Percentiles rank a stretch among this genome's conserved stretches.
These are phyloP conservation scores for Microcebus tavaratra DNA, from an alignment of 2,113 vertebrate species.

Conservation along the genomic window DNA sequence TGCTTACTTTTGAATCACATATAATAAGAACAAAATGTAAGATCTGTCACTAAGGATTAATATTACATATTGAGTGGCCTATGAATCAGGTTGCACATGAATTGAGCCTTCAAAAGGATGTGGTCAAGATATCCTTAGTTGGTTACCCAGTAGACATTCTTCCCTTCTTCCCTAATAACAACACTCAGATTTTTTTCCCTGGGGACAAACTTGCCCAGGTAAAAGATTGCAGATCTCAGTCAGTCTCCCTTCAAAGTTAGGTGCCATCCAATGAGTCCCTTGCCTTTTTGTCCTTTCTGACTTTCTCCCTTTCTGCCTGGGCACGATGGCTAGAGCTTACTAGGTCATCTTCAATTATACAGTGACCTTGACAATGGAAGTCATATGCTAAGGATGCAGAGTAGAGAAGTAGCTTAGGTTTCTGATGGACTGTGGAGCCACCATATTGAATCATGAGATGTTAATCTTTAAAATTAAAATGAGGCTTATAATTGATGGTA, in stretches of 20 bases:
- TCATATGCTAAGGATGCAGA: not conserved
- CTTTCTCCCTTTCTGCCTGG: not conserved
- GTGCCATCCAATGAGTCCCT: not conserved
- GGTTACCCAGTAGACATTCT: not conserved
- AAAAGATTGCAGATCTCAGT: not conserved
- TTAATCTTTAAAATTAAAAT: slow-evolving; percentile 1
- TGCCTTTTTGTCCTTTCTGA: not conserved
- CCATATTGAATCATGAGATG: not conserved
- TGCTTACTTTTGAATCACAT: slow-evolving; percentile 17
- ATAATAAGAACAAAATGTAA: slow-evolving; percentile 19
- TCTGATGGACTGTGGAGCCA: not conserved
- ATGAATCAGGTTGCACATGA: not conserved
- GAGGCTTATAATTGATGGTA: not conserved
- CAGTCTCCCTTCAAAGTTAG: not conserved
- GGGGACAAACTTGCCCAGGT: not conserved
- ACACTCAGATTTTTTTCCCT: not conserved
- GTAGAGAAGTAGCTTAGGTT: not conserved
- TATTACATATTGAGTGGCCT: not conserved
- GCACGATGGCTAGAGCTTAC: not conserved
- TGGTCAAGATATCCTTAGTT: not conserved
- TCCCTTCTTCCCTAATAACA: not conserved
- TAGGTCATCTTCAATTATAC: not conserved
- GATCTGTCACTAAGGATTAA: slow-evolving; percentile 26
- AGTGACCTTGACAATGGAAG: not conserved
- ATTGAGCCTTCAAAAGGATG: not conserved